These are phyloP conservation scores for Calephelis perditalis DNA, from an alignment of 2,888 invertebrate genomes.

Conservation along the genomic window DNA sequence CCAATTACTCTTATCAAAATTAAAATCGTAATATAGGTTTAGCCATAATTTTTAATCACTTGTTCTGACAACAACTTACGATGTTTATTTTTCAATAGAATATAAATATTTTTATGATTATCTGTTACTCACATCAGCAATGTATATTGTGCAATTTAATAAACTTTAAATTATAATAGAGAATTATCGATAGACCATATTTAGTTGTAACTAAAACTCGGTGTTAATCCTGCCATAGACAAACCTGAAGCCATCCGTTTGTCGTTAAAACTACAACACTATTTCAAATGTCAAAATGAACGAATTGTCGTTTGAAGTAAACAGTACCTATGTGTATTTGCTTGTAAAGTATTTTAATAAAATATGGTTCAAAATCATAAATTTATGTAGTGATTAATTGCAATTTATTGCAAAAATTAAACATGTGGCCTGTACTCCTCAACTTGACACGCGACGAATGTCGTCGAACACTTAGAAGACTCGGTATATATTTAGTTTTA, in stretches of 20 bases:
- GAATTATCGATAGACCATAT: background rate
- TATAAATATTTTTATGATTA: too few species aligned
- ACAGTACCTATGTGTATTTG: conserved; percentile 79
- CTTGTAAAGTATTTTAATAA: conserved; percentile 67
- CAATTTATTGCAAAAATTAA: conserved; percentile 49
- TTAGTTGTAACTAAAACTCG: too few species aligned
- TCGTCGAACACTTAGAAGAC: conserved; percentile 89
- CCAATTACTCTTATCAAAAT: too few species aligned
- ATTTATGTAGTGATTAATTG: conserved; percentile 48
- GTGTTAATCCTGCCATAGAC: conserved; percentile 43
- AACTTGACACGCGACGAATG: conserved; percentile 94
- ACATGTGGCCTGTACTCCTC: conserved; percentile 83
- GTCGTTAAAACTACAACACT: conserved; percentile 38
- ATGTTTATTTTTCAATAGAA: too few species aligned
- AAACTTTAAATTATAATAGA: too few species aligned
- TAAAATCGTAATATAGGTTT: too few species aligned
- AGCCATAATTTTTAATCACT: too few species aligned
- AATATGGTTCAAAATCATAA: conserved; percentile 67
- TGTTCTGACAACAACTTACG: too few species aligned
- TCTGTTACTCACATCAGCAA: too few species aligned
- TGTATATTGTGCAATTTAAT: too few species aligned
- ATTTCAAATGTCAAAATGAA: conserved; percentile 71
- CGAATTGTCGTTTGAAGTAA: conserved; percentile 79
- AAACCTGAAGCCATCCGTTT: conserved; percentile 49
- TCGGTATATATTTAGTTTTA: conserved; percentile 83